Base-by-base conservation (phyloP, 2,888 invertebrate genomes). In the Epiblema foenella region DNA sequence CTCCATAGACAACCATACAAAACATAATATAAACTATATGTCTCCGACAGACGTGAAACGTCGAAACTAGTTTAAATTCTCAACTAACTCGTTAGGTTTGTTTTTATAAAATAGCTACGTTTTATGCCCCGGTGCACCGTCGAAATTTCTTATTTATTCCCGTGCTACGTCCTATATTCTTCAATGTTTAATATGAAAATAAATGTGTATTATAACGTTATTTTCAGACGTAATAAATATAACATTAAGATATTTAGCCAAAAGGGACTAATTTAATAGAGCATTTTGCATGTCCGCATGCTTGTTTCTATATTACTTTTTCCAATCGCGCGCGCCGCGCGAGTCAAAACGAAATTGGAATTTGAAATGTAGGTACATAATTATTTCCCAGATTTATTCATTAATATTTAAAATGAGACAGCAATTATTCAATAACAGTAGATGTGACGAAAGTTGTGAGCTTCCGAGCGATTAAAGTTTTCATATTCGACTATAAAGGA, bases 31-130 rank as follows among this genome's bases (percentile, higher is more conserved):
- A n/a, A n/a, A n/a, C n/a, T n/a, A n/a, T n/a, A n/a, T n/a, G n/a
- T n/a, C n/a, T n/a, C n/a, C n/a, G n/a, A n/a, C n/a, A n/a, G 51
- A 39, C 57, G 51, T 39, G 51, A 57, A 56, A 64, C 39, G 49
- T 29, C 20, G 62, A 63, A 63, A 63, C 51, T 69, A 39, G 49
- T 64, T 57, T 69, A 64, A 69, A 64, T 64, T 58, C 29, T 49
- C 46, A 33, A 49, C 63, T 37, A 18, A 49, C 63, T 51, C 63
- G 49, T 39, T 69, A 20, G 37, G 37, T 37, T 58, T 58, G 57
- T 57, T 57, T 64, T 64, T 69, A 57, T 63, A 51, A 63, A 69
- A 67, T 58, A 67, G 37, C 49, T 64, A 49, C 57, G 49, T 51
- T 64, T 39, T 39, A 24, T 17, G 63, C n/a, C 17, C 37, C 57